A percentile compares a stretch with the other conserved stretches of the same genome.
phyloP scores from a whole-genome alignment of 2,888 invertebrate species.

The Pilophorus perplexus region DNA sequence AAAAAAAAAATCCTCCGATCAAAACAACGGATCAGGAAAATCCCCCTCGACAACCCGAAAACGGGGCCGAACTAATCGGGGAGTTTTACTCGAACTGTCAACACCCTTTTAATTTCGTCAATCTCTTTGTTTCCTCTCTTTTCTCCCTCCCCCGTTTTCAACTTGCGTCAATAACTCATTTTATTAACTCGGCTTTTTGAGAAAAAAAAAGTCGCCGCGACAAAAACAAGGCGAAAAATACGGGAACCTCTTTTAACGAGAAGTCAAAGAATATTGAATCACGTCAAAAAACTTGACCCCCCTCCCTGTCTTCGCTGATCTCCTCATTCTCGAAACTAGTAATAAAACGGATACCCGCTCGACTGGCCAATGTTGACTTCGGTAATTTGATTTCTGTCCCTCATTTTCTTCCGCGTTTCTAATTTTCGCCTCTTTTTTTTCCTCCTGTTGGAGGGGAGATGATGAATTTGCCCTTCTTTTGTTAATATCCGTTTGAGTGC shows the following conservation, averaged over 20 bases:
- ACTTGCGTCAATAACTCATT: slow-evolving; percentile 32
- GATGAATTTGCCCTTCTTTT: no score
- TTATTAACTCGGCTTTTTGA: slow-evolving; percentile 22
- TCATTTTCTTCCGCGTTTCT: slow-evolving; percentile 18
- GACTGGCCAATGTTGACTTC: slow-evolving; percentile 37
- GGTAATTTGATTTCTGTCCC: slow-evolving; percentile 35
- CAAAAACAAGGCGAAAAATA: slow-evolving; percentile 16
- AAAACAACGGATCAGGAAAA: slow-evolving; percentile 10
- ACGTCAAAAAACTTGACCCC: neutral
- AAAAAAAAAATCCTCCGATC: neutral
- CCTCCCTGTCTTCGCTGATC: no score
- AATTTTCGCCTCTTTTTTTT: slow-evolving; percentile 1
- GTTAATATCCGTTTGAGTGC: no score
- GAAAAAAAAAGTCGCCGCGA: no score
- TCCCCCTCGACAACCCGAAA: neutral
- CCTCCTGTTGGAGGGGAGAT: no score
- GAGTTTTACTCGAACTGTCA: slow-evolving; percentile 39
- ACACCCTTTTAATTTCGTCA: slow-evolving; percentile 36
- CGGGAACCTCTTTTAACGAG: slow-evolving; percentile 22
- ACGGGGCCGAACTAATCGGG: neutral
- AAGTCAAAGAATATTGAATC: slow-evolving; percentile 25
- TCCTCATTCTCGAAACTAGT: neutral
- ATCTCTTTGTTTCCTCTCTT: slow-evolving; percentile 20
- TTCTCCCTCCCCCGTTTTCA: neutral
- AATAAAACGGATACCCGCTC: slow-evolving; percentile 38